phyloP scores from a whole-genome alignment of 1,140 invertebrate species.

The Procambarus clarkii region DNA sequence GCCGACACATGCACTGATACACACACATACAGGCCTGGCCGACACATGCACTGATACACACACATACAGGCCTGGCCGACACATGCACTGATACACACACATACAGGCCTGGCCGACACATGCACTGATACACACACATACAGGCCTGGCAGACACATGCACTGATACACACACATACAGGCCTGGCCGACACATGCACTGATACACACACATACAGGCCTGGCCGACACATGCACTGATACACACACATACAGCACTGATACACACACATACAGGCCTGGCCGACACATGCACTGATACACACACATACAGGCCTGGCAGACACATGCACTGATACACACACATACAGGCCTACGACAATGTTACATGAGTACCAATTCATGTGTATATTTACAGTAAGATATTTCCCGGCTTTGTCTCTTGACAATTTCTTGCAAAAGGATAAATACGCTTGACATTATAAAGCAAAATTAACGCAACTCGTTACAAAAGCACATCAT shows the following conservation, averaged over 20 bases:
- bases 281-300: conserved; percentile 14
- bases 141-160: not conserved
- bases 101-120: not conserved
- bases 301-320: not conserved
- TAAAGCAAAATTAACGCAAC: too few species aligned
- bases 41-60: conserved; percentile 5
- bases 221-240: conserved; percentile 6
- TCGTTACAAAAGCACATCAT: too few species aligned
- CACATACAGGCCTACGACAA: too few species aligned
- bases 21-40: not conserved
- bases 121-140: not conserved
- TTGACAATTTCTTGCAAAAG: too few species aligned
- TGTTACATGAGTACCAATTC: too few species aligned
- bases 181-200: conserved; percentile 5
- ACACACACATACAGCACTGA: too few species aligned
- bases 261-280: too few species aligned
- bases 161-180: not conserved
- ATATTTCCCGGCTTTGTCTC: too few species aligned
- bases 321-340: conserved; percentile 5
- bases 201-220: not conserved
- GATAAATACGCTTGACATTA: too few species aligned
- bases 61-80: not conserved
- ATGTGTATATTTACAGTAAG: too few species aligned
- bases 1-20: conserved; percentile 14
- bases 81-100: not conserved